Evolutionary conservation across 2,797 vertebrate species (phyloP), one percentile per base, ranked within the genome.

Genomic region (Peromyscus nudipes): DNA sequence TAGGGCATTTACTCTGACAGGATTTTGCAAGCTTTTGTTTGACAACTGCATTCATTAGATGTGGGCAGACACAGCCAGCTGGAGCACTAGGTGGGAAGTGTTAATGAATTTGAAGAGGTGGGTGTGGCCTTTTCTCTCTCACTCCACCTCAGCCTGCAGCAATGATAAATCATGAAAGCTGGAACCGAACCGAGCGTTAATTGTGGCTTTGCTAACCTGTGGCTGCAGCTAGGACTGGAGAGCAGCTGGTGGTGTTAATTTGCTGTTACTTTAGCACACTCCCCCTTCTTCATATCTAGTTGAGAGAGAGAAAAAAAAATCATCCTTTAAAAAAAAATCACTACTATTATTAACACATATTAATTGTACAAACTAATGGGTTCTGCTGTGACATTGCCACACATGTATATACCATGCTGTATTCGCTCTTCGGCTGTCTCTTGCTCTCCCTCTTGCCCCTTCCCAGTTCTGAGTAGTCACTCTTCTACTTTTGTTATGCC

Each of bases 91-190:
- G 46, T 85, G n/a, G 91, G 80, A 95, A 23, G 89, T 94, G 95
- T 69, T 86, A 84, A 95, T 92, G 79, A 90, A 67, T 69, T 95
- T 76, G 90, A 93, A 64, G 87, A 91, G 85, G 62, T 60, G 31
- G 43, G 25, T 62, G 19, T 83, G 62, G 86, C n/a, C 43, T 92
- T 91, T 93, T 92, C 52, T 93, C 55, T 95, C 34, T 94, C 91
- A 81, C 52, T 57, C 46, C 23, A 76, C 85, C 87, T 84, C 71
- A 60, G 52, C 16, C 83, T 95, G 71, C 40, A 92, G 94, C 71
- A 81, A 23, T 2, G 80, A 52, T 13, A 94, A 65, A 52, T 86
- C 84, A 34, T 34, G n/a, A 89, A 84, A 94, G 60, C 34, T 29
- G 49, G 25, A 89, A 29, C 49, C 67, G 43, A 60, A n/a, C n/a